phyloP scores from a whole-genome alignment of 30 jellyfish, hydroid and myxozoan species.

The Hydra vulgaris region DNA sequence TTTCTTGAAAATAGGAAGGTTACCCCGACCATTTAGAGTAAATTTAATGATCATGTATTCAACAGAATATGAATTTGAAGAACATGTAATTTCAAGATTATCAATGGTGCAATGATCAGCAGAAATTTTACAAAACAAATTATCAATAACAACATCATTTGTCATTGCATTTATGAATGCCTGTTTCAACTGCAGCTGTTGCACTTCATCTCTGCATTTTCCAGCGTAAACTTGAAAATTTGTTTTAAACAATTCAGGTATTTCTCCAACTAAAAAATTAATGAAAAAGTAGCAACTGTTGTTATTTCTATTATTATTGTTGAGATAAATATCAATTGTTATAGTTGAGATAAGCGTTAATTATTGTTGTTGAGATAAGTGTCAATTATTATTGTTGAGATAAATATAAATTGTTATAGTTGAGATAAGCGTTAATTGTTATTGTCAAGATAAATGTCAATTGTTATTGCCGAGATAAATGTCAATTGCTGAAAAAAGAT shows the following conservation, averaged over 20 bases:
- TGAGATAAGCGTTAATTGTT: too few species aligned
- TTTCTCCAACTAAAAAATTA: slow-evolving; percentile 61
- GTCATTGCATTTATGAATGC: slow-evolving; percentile 44
- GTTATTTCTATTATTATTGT: too few species aligned
- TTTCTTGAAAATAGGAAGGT: slow-evolving; percentile 37
- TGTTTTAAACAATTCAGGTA: slow-evolving; percentile 47
- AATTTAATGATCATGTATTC: slow-evolving; percentile 48
- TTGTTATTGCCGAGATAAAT: too few species aligned
- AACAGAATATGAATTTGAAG: slow-evolving; percentile 41
- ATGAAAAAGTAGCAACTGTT: too few species aligned
- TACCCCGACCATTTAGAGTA: slow-evolving; percentile 19
- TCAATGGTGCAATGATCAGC: slow-evolving; percentile 48
- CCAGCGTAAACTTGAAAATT: slow-evolving; percentile 67
- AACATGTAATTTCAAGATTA: slow-evolving; percentile 46
- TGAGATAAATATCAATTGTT: too few species aligned
- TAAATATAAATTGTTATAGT: too few species aligned
- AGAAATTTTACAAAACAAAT: slow-evolving; percentile 33
- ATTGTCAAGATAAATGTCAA: too few species aligned
- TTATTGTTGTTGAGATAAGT: too few species aligned
- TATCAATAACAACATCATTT: slow-evolving; percentile 35
- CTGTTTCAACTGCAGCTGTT: slow-evolving; percentile 27
- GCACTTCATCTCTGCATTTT: slow-evolving; percentile 39
- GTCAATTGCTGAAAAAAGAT: too few species aligned
- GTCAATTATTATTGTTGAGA: too few species aligned
- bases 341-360: too few species aligned